These are phyloP conservation scores for Steinernema feltiae DNA, from an alignment of 1,140 invertebrate genomes.

Conservation along the genomic window DNA sequence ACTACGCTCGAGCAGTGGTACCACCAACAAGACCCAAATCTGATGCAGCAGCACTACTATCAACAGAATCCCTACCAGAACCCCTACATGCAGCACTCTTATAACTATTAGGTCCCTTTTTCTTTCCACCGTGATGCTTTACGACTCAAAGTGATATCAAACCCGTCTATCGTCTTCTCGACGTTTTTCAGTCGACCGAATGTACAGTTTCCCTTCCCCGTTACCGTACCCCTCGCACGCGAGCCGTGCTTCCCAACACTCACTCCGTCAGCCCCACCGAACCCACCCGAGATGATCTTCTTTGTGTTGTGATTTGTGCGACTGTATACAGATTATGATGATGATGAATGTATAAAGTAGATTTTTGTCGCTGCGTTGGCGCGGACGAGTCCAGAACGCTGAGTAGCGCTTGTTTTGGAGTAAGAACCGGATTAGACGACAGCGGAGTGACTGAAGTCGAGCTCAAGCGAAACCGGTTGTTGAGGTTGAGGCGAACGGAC, in stretches of 20 bases:
- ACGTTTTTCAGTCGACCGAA: neutral
- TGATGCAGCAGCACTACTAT: neutral
- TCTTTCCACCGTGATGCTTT: neutral
- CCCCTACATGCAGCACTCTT: constrained; percentile 13
- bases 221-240: neutral
- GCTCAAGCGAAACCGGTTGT: neutral
- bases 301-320: neutral
- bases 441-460: neutral
- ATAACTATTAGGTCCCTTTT: neutral
- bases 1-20: neutral
- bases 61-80: neutral
- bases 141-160: constrained; percentile 9
- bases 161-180: neutral
- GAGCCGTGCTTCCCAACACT: no score
- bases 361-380: constrained; percentile 9
- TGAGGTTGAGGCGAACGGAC: neutral
- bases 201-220: neutral
- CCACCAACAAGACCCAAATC: neutral
- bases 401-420: neutral
- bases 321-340: constrained; percentile 12
- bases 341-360: constrained; percentile 14
- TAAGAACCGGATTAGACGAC: neutral
- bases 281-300: neutral
- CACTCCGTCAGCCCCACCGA: neutral
- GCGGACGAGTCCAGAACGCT: neutral